These are phyloP conservation scores for Anoura caudifer DNA, from an alignment of 2,113 vertebrate genomes.

Conservation along the genomic window DNA sequence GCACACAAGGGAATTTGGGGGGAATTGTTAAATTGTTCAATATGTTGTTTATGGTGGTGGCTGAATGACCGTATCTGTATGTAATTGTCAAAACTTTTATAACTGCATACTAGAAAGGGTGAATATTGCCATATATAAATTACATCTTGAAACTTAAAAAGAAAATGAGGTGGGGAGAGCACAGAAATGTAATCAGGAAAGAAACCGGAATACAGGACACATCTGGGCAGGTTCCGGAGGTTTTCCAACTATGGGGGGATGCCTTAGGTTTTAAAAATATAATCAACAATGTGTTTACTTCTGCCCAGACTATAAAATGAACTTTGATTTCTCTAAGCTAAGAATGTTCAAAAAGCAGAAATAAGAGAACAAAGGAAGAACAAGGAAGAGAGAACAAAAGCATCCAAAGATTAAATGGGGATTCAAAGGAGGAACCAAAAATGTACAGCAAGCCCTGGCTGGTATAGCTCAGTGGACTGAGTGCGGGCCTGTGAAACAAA, in stretches of 20 bases:
- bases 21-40: not conserved
- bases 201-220: not conserved
- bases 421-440: not conserved
- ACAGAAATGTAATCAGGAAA: not conserved
- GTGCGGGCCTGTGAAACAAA: too few relatives aligned
- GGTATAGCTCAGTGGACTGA: too few relatives aligned
- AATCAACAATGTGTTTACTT: conserved; percentile 19
- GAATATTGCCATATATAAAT: not conserved
- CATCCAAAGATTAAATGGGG: conserved; percentile 12
- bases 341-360: conserved; percentile 37
- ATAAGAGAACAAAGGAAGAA: not conserved
- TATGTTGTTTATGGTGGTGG: not conserved
- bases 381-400: not conserved
- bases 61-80: not conserved
- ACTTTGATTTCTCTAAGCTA: conserved; percentile 1
- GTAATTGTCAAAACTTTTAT: not conserved
- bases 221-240: not conserved
- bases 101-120: not conserved
- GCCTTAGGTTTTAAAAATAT: not conserved
- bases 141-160: not conserved
- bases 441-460: not conserved
- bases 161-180: not conserved
- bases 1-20: not conserved
- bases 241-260: not conserved
- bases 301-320: not conserved